Evolutionary conservation across 2,888 invertebrate species (phyloP).

Genomic region (Metopia argyrocephala): DNA sequence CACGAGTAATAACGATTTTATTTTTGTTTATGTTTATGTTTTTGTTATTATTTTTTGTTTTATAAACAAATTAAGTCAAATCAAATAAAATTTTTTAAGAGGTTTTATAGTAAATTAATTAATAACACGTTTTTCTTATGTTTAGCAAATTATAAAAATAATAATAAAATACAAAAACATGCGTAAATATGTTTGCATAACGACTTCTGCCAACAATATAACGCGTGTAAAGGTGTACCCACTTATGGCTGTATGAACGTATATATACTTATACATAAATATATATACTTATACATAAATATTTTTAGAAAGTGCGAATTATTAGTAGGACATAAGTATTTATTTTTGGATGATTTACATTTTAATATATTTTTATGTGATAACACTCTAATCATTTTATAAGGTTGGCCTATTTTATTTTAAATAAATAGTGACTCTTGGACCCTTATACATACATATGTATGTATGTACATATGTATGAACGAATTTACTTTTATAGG

Average conservation of each 20-base stretch:
- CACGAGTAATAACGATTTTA: too few relatives aligned
- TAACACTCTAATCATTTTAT: slow-evolving; percentile 19
- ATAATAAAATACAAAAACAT: background rate
- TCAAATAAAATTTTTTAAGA: too few relatives aligned
- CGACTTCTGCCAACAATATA: background rate
- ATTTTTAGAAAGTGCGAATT: background rate
- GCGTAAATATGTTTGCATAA: background rate
- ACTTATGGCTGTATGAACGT: too few relatives aligned
- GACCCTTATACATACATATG: background rate
- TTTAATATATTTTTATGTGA: slow-evolving; percentile 13
- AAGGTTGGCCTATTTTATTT: background rate
- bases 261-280: too few relatives aligned
- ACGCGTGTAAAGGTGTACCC: background rate
- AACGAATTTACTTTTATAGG: background rate
- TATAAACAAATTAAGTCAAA: too few relatives aligned
- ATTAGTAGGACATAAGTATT: too few relatives aligned
- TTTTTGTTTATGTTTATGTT: background rate
- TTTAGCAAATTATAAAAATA: background rate
- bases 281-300: too few relatives aligned
- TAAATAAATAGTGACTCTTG: background rate
- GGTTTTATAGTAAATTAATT: background rate
- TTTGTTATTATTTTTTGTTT: too few relatives aligned
- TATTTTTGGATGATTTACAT: slow-evolving; percentile 12
- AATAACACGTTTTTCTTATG: background rate
- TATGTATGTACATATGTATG: background rate